Percentiles rank a stretch among this genome's conserved stretches.
Evolutionary conservation across 92 coral and sea anemone genomes (phyloP).

Genomic region (Virgularia gustaviana): DNA sequence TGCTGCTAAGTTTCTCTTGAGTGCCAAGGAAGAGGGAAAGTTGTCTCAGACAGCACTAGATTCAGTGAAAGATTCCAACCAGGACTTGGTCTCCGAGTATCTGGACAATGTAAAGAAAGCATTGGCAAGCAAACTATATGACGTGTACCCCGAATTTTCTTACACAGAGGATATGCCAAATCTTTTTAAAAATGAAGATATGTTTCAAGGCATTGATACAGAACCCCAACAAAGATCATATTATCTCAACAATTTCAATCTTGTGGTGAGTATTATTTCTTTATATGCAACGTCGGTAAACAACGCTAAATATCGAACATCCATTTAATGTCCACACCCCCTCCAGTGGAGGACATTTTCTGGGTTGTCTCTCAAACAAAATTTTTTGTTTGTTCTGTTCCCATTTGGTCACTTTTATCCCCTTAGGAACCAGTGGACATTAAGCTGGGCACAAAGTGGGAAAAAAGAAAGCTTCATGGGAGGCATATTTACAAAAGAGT

Average conservation of each 20-base stretch:
- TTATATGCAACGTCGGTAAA: too few species aligned
- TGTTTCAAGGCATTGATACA: constrained; percentile 18
- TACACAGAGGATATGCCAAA: constrained; percentile 21
- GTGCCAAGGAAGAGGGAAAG: constrained; percentile 29
- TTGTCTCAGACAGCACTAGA: constrained; percentile 30
- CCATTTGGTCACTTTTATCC: too few species aligned
- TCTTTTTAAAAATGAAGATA: constrained; percentile 13
- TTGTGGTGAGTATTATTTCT: constrained; percentile 28
- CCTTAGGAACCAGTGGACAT: constrained; percentile 28
- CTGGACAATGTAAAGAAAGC: constrained; percentile 40
- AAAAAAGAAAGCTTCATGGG: not conserved
- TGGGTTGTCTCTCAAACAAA: too few species aligned
- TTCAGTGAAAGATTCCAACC: constrained; percentile 46
- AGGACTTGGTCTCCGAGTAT: constrained; percentile 27
- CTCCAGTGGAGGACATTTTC: too few species aligned
- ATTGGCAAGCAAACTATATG: constrained; percentile 23
- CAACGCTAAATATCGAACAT: too few species aligned
- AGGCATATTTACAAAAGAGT: constrained; percentile 19
- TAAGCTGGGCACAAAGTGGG: constrained; percentile 17
- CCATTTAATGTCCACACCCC: too few species aligned
- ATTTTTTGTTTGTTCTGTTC: too few species aligned
- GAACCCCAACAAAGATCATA: constrained; percentile 17
- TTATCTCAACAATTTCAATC: constrained; percentile 23
- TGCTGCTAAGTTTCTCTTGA: constrained; percentile 46
- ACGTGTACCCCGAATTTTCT: constrained; percentile 9